These are phyloP conservation scores for Melopsittacus undulatus DNA, from an alignment of 2,797 vertebrate genomes.

Conservation along the genomic window DNA sequence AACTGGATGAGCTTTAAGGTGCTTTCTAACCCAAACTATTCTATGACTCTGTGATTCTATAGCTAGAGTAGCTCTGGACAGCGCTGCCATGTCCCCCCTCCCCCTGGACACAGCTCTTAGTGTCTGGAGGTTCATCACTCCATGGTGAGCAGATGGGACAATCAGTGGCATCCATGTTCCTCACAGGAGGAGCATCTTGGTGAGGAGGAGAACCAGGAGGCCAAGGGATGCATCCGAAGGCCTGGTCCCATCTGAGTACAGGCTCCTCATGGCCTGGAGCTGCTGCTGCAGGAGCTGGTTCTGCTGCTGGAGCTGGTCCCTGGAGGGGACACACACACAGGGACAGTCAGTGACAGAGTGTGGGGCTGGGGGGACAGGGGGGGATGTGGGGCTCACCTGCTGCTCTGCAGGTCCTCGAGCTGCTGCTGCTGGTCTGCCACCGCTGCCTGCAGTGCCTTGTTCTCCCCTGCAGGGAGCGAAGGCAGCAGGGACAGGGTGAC, in stretches of 20 bases:
- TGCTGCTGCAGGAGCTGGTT: not conserved
- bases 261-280: not conserved
- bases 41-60: not conserved
- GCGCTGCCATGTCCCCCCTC: accelerated
- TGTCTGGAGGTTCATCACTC: not conserved
- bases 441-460: accelerated
- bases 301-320: not conserved
- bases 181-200: not conserved
- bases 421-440: not conserved
- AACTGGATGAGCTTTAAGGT: not conserved
- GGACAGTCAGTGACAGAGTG: accelerated
- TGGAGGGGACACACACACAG: not conserved
- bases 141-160: not conserved
- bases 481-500: accelerated
- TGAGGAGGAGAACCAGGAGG: not conserved
- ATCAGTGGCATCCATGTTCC: accelerated
- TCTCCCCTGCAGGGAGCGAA: not conserved
- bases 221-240: accelerated
- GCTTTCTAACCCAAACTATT: not conserved
- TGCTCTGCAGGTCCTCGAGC: not conserved
- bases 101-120: not conserved
- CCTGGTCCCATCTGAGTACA: accelerated
- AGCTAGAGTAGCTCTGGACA: not conserved
- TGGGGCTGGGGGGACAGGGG: accelerated
- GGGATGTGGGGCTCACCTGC: not conserved